Conservation (phyloP, 1,140 invertebrate species). For the Orchestia grillus region DNA sequence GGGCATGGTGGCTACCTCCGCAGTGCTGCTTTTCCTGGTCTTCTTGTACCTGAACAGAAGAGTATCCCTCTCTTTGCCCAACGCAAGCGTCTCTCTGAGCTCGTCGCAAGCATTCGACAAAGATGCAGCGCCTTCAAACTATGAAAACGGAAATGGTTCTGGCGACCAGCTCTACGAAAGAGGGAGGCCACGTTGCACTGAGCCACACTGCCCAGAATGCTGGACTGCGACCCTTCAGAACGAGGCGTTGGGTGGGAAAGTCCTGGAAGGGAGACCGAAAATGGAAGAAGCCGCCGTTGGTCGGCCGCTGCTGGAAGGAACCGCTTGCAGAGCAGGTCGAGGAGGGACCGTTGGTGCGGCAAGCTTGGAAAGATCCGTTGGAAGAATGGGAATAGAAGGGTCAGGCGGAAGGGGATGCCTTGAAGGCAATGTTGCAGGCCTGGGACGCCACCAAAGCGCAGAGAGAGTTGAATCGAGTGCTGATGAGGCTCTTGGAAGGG, state of each 20-base stretch:
- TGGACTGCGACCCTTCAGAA: neutral
- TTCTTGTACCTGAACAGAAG: constrained; percentile 83
- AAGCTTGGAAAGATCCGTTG: neutral
- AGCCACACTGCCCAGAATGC: constrained; percentile 26
- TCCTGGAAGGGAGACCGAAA: neutral
- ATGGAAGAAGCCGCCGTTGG: neutral
- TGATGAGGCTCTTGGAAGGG: neutral
- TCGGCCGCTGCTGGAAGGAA: neutral
- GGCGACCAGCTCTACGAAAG: neutral
- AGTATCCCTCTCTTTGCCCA: neutral
- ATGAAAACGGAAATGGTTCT: neutral
- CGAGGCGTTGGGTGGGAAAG: neutral
- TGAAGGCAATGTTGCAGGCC: neutral
- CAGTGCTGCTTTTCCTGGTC: constrained; percentile 82
- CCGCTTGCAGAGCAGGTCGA: neutral
- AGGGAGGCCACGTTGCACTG: neutral
- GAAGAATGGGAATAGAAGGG: neutral
- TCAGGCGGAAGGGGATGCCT: neutral
- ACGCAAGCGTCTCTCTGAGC: neutral
- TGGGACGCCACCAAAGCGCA: neutral
- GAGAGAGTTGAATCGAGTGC: neutral
- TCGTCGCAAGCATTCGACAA: neutral
- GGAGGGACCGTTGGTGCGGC: neutral
- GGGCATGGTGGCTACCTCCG: constrained; percentile 81
- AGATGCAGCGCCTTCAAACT: neutral